Base-by-base conservation (phyloP, 1,140 invertebrate species). In the Pollicipes pollicipes region DNA sequence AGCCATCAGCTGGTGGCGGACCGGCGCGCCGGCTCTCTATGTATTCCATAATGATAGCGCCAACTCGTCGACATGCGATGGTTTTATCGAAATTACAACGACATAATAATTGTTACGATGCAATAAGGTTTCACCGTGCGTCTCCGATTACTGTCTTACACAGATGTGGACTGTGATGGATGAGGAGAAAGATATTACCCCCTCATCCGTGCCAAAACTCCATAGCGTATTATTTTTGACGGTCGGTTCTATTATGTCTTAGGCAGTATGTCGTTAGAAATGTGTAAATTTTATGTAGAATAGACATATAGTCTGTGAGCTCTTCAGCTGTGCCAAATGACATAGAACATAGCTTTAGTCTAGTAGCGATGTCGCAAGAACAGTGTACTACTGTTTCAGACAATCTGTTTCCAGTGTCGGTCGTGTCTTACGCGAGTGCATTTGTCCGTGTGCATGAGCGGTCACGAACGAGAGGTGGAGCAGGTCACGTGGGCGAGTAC, bases 31-130 rank as follows among this genome's bases (percentile, higher is more conserved):
- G 45, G 45, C 45, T 10, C 45, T 24, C 45, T 3, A 21, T 24
- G 13, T 58, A 58, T 58, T 58, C 45, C 45, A 58, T 58, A 58
- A 58, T 58, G 45, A 58, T 21, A 58, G 45, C 45, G 45, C 21
- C 45, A 58, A 58, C 45, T 58, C 45, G 45, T 58, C 45, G 45
- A 58, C 13, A 58, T 58, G 45, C 45, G 45, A 24, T 58, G 45
- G 45, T 58, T 58, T 58, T 58, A 58, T 58, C 45, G 45, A 58
- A 58, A 58, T 58, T 58, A 58, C 45, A 58, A 58, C 45, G 45
- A 58, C 45, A 58, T 58, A 58, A 58, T 58, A 58, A 58, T 58
- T 58, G 45, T 58, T 58, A 58, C 17, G 45, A 58, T 58, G 45
- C 45, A 58, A 58, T 58, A 58, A 58, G 45, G 6, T 21, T 58